These are phyloP conservation scores for Apotomis capreana DNA, from an alignment of 2,888 invertebrate species.

Conservation along the genomic window DNA sequence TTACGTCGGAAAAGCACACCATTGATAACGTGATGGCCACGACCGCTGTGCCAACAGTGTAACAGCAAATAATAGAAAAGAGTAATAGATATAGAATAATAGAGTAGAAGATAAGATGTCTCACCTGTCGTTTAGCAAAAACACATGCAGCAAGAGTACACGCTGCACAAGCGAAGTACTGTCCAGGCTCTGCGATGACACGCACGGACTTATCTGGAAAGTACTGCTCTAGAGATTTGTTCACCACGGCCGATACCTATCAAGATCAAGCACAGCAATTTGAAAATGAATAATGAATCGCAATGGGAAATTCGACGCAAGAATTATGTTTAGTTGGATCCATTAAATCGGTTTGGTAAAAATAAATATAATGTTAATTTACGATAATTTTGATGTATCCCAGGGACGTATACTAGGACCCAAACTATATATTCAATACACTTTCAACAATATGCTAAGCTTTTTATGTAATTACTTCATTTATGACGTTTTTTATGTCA, in stretches of 20 bases:
- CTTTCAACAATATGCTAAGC: too few species aligned
- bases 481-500: constrained; percentile 85
- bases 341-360: too few species aligned
- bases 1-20: too few species aligned
- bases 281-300: background rate
- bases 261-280: background rate
- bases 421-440: too few species aligned
- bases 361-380: too few species aligned
- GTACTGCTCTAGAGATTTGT: constrained; percentile 89
- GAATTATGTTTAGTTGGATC: too few species aligned
- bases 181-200: constrained; percentile 98
- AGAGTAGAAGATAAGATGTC: background rate
- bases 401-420: too few species aligned
- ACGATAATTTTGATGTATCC: too few species aligned
- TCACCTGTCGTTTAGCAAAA: constrained; percentile 82
- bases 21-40: too few species aligned
- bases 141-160: constrained; percentile 95
- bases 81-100: background rate
- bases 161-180: constrained; percentile 97
- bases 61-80: too few species aligned
- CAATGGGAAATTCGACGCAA: too few species aligned
- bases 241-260: constrained; percentile 91
- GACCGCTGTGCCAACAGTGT: too few species aligned
- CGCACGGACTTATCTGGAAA: constrained; percentile 89
- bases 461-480: constrained; percentile 63